Evolutionary conservation across 2,888 invertebrate species (phyloP).

Genomic region (Octonoba sinensis): DNA sequence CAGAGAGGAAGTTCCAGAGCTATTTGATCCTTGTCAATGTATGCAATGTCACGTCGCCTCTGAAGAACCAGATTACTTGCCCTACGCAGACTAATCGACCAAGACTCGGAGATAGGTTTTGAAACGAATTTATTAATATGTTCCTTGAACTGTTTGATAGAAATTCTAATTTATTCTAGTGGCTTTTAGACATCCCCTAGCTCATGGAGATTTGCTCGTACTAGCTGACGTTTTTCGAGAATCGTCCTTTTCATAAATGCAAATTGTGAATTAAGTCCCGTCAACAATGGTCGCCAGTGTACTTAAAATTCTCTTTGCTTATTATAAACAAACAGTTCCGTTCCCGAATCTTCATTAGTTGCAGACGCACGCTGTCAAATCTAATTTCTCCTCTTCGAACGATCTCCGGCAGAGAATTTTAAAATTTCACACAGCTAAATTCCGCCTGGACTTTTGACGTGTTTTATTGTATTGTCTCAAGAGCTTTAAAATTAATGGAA

Average conservation of each 20-base stretch:
- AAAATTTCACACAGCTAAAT: background rate
- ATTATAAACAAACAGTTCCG: constrained; percentile 21
- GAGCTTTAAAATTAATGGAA: constrained; percentile 58
- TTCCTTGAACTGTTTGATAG: constrained; percentile 27
- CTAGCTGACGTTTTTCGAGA: constrained; percentile 38
- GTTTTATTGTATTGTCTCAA: constrained; percentile 51
- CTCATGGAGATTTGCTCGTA: background rate
- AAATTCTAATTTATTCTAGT: constrained; percentile 53
- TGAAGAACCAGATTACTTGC: too few relatives aligned
- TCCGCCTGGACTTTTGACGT: constrained; percentile 40
- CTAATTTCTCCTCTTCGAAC: constrained; percentile 36
- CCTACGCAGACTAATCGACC: too few relatives aligned
- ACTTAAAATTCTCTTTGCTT: constrained; percentile 36
- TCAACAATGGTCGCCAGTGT: constrained; percentile 44
- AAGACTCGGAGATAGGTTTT: too few relatives aligned
- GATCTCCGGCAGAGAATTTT: background rate
- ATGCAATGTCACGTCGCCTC: too few relatives aligned
- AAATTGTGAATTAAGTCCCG: constrained; percentile 50
- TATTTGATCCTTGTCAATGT: too few relatives aligned
- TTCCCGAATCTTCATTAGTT: constrained; percentile 28
- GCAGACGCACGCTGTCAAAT: constrained; percentile 47
- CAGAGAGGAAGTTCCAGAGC: too few relatives aligned
- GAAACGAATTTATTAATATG: constrained; percentile 36
- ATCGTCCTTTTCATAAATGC: constrained; percentile 28
- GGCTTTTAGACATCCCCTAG: constrained; percentile 44